Conservation (phyloP, 92 coral and sea anemone genomes). For the Bergia sp. region DNA sequence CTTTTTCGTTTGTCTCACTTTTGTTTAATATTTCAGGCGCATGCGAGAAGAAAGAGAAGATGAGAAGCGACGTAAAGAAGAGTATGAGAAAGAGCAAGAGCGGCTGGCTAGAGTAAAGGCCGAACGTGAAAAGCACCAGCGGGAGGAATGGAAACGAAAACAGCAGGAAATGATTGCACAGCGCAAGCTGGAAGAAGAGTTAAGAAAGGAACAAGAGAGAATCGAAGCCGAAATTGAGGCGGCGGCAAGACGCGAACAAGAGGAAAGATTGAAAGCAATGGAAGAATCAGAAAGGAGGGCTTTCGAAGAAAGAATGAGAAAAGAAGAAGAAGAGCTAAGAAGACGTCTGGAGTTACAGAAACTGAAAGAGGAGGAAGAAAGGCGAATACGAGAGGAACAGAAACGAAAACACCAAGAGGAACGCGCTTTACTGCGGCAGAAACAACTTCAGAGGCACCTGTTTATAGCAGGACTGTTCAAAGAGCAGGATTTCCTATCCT, state of each 20-base stretch:
- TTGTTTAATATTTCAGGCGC: conserved; percentile 37
- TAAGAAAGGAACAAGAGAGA: conserved; percentile 84
- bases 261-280: conserved; percentile 80
- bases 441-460: conserved; percentile 84
- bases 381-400: conserved; percentile 77
- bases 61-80: conserved; percentile 75
- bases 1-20: conserved; percentile 8
- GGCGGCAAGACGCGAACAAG: conserved; percentile 84
- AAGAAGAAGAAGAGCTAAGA: conserved; percentile 87
- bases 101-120: conserved; percentile 64
- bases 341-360: conserved; percentile 76
- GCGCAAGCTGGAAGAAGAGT: conserved; percentile 91
- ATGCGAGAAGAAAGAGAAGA: conserved; percentile 70
- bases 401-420: conserved; percentile 78
- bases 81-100: conserved; percentile 78
- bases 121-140: conserved; percentile 81
- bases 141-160: conserved; percentile 90
- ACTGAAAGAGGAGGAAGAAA: conserved; percentile 74
- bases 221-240: conserved; percentile 87
- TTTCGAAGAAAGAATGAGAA: conserved; percentile 80
- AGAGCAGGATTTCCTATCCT: conserved; percentile 71
- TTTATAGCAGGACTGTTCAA: conserved; percentile 76
- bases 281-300: conserved; percentile 88
- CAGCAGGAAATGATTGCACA: conserved; percentile 84
- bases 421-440: conserved; percentile 74